Evolutionary conservation across 2,888 invertebrate species (phyloP).

Genomic region (Ashinkailepas kermadecensis): DNA sequence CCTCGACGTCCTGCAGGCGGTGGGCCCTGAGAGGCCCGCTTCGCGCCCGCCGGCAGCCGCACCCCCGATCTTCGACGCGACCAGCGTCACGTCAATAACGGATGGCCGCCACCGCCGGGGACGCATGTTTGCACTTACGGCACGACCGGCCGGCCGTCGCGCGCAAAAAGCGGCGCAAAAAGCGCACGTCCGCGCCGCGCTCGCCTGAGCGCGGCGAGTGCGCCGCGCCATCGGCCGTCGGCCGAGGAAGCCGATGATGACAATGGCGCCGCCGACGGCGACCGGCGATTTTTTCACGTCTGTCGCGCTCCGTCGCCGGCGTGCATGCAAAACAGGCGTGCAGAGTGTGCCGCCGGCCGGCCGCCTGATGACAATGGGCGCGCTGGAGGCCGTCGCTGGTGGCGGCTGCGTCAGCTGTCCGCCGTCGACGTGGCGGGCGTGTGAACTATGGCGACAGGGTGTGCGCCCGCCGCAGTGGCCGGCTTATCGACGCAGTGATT

Average conservation of each 20-base stretch:
- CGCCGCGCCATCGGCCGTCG: too few relatives aligned
- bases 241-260: not conserved
- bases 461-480: not conserved
- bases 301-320: not conserved
- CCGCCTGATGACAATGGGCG: not conserved
- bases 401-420: not conserved
- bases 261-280: not conserved
- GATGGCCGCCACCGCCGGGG: not conserved
- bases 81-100: not conserved
- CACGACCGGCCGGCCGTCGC: not conserved
- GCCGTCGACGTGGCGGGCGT: not conserved
- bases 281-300: not conserved
- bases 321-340: not conserved
- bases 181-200: not conserved
- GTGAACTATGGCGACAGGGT: not conserved
- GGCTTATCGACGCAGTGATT: too few relatives aligned
- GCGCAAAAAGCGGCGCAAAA: conserved; percentile 14
- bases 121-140: conserved; percentile 21
- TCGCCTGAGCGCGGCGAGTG: too few relatives aligned
- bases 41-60: too few relatives aligned
- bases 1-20: too few relatives aligned
- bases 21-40: too few relatives aligned
- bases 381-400: not conserved
- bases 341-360: not conserved
- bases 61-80: not conserved